Evolutionary conservation across 2,797 vertebrate species (phyloP), one percentile per base, ranked within the genome.

Genomic region (Phataginus tricuspis): DNA sequence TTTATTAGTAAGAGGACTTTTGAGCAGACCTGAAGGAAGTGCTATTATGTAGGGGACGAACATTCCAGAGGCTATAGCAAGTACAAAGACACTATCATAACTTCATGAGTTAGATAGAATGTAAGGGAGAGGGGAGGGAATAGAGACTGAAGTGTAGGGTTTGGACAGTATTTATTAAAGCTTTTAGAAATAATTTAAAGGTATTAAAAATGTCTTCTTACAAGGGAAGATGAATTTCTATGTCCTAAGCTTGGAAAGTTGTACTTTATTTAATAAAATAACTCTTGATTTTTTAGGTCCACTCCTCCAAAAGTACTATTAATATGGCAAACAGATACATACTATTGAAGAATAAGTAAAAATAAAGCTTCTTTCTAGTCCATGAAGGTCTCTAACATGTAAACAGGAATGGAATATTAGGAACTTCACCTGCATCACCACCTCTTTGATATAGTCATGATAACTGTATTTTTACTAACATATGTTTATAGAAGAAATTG

Each of bases 391-490:
- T 92, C 72, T 83, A 29, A 55, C 15, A 72, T 15, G 45, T 29
- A 59, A 91, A 23, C 79, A 53, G 15, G 78, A 83, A 39, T 34
- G 16, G 27, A 79, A 29, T 63, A 64, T 55, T 61, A 74, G 66
- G 86, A 53, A 68, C 21, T 69, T 95, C 39, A 88, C 85, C 80
- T 82, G 68, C 39, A 63, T 77, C 82, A 18, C 75, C 63, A 42
- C 49, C 23, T 92, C 89, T 89, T 75, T 86, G 42, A 83, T 61
- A 42, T 4, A 64, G 74, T 63, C 74, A 14, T 27, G 55, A 23
- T 57, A 79, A 96, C 29, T 86, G 74, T 91, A n/a, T 82, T 94
- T 96, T 79, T 89, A 86, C 45, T 42, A 89, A 92, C 77, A 83
- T 63, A 59, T 89, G 61, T 77, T 92, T 72, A 19, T 66, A 78